Evolutionary conservation across 2,888 invertebrate genomes (phyloP), one percentile per base, ranked within the genome.

Genomic region (Platynereis dumerilii): DNA sequence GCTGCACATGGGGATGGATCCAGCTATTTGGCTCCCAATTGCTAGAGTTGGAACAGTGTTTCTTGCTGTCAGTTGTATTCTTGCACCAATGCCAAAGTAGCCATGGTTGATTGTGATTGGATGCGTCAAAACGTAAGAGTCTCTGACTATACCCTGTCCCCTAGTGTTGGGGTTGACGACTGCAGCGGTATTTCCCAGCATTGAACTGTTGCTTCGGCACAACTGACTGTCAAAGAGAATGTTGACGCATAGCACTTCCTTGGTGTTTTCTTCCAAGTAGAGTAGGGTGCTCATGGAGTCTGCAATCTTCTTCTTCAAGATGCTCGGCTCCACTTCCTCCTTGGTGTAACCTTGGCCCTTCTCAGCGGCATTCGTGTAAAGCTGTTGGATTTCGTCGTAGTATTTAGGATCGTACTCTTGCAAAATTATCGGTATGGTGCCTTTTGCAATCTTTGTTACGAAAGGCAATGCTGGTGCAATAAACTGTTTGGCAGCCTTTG

Each of bases 311-410:
- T 48, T n/a, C 17, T 48, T 48, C 7, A 48, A 22, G 22, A 48
- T 3, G 17, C 5, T 5, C 7, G 5, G 3, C 7, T 22, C 48
- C 3, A 48, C 48, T 48, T 48, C 48, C 7, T 48, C 48, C 7
- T 20, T 48, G 22, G 48, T 48, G 48, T 48, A 48, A 5, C 48
- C 48, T 20, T 48, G 7, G n/a, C 48, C 48, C 48, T 48, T n/a
- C n/a, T 20, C n/a, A 5, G 48, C 48, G n/a, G 48, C 48, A 22
- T 48, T n/a, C 20, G 7, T n/a, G 22, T 48, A 48, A 20, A 48
- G 48, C 17, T 48, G 20, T 10, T 48, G 48, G 17, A 22, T n/a
- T n/a, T 48, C 48, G 17, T 48, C 48, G 22, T 7, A 34, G 34
- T 34, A 34, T 34, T 34, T 34, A 7, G 34, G 34, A 7, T 34